These are phyloP conservation scores for Balearica regulorum DNA, from an alignment of 2,797 vertebrate species.

Conservation along the genomic window DNA sequence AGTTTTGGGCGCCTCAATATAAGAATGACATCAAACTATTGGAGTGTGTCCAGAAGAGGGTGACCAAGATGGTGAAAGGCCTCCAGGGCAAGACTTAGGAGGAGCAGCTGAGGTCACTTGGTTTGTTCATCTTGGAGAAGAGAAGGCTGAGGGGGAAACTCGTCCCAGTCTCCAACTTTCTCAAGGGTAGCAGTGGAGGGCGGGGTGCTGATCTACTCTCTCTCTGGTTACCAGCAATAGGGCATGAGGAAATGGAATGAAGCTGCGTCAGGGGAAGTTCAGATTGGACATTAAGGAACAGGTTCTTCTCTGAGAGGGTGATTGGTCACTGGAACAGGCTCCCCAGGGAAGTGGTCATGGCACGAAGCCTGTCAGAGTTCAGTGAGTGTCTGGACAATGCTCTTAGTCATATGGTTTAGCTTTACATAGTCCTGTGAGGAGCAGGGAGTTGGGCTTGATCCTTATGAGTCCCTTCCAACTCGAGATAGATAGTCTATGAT, in stretches of 20 bases:
- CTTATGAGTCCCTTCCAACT: background rate
- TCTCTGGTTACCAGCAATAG: background rate
- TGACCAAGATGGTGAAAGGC: background rate
- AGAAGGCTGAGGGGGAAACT: background rate
- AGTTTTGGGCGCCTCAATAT: background rate
- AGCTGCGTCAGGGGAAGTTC: background rate
- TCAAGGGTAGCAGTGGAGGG: too few species aligned
- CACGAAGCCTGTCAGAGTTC: background rate
- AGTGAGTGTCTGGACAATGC: background rate
- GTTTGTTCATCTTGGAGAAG: background rate
- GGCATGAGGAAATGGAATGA: background rate
- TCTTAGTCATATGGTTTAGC: background rate
- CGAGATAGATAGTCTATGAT: background rate
- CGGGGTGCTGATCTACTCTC: background rate
- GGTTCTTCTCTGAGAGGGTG: background rate
- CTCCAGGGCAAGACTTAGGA: background rate
- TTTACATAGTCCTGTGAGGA: background rate
- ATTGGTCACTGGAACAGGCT: background rate
- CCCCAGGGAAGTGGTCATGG: background rate
- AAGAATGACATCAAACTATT: background rate
- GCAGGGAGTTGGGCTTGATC: background rate
- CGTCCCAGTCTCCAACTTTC: background rate
- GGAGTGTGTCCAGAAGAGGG: background rate
- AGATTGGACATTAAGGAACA: background rate
- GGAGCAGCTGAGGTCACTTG: background rate